Conservation (phyloP, 2,113 vertebrate species). For the Sturnira hondurensis region DNA sequence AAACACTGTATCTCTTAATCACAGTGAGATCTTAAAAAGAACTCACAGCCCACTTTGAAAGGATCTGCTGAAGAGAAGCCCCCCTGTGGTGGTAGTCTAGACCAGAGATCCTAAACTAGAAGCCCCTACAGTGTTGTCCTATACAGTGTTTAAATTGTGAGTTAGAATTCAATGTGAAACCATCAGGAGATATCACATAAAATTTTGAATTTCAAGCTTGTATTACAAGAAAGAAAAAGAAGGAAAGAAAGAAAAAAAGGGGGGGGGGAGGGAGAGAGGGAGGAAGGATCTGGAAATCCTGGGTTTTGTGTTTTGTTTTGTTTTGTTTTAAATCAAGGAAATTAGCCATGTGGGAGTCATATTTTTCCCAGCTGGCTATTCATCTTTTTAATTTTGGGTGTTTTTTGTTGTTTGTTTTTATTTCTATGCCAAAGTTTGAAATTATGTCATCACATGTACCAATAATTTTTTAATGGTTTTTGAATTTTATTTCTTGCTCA, state of each 20-base stretch:
- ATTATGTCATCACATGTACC: neutral
- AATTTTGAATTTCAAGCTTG: neutral
- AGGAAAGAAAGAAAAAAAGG: neutral
- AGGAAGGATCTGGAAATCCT: neutral
- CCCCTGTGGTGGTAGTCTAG: neutral
- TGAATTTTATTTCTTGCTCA: neutral
- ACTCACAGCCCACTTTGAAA: neutral
- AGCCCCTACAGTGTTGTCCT: neutral
- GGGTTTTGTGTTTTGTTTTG: neutral
- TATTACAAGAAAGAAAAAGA: neutral
- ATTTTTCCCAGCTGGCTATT: neutral
- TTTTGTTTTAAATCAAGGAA: neutral
- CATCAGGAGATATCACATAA: neutral
- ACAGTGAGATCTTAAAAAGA: neutral
- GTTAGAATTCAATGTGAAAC: constrained; percentile 12
- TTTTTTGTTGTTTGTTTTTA: neutral
- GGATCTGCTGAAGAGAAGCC: neutral
- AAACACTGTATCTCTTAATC: neutral
- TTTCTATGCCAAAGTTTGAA: neutral
- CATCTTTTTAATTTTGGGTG: neutral
- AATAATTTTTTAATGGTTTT: neutral
- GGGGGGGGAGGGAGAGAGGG: no score
- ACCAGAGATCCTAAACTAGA: neutral
- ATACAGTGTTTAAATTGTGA: neutral
- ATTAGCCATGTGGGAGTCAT: neutral